phyloP scores from a whole-genome alignment of 1,140 invertebrate genomes.

The Drosophila carrolli region DNA sequence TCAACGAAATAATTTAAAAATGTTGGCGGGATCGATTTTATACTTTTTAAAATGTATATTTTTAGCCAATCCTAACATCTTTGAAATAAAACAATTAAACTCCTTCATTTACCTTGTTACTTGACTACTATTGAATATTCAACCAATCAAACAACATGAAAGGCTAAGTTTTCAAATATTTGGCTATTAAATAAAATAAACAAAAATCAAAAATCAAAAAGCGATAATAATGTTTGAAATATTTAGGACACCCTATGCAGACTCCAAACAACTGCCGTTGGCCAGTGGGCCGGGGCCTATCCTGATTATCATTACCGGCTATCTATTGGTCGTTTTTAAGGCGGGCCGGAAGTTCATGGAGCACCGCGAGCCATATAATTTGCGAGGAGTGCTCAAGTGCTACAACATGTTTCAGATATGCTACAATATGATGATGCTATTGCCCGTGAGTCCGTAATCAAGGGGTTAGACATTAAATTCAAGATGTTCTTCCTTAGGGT shows the following conservation, averaged over 20 bases:
- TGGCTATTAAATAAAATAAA: not conserved
- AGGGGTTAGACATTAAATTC: not conserved
- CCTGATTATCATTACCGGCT: conserved; percentile 88
- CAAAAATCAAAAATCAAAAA: not conserved
- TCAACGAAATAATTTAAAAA: too few relatives aligned
- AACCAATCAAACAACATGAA: not conserved
- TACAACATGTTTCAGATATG: conserved; percentile 91
- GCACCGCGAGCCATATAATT: conserved; percentile 90
- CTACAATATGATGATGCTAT: conserved; percentile 39
- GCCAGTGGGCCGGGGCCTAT: conserved; percentile 90
- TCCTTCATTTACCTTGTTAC: too few relatives aligned
- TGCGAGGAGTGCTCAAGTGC: conserved; percentile 89
- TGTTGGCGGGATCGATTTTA: too few relatives aligned
- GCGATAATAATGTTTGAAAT: conserved; percentile 30
- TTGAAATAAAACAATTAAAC: too few relatives aligned
- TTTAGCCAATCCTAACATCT: too few relatives aligned
- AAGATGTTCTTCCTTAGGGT: not conserved
- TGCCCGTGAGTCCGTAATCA: conserved; percentile 20
- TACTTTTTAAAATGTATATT: too few relatives aligned
- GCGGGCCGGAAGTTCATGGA: conserved; percentile 92
- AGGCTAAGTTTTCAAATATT: not conserved
- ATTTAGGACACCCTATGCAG: conserved; percentile 32
- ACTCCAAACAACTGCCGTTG: conserved; percentile 85
- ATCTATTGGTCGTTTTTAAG: conserved; percentile 88
- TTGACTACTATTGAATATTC: too few relatives aligned